Conservation (phyloP, 2,888 invertebrate species). For the Digitonthophagus gazella region DNA sequence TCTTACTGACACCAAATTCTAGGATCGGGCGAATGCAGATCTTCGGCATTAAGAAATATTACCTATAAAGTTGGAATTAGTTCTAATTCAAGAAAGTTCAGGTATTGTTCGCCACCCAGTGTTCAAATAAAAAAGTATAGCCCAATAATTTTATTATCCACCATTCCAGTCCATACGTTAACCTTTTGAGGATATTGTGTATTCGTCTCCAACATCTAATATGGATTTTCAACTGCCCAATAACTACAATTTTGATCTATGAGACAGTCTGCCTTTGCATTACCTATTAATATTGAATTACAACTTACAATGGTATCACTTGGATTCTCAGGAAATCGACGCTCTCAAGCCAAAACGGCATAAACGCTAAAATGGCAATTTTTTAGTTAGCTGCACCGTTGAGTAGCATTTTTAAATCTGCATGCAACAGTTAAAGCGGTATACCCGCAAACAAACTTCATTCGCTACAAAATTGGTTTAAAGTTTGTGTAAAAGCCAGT, state of each 20-base stretch:
- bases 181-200: constrained; percentile 20
- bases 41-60: neutral
- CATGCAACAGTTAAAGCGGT: too few species aligned
- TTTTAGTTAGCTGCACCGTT: too few species aligned
- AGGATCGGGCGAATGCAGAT: neutral
- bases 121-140: constrained; percentile 19
- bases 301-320: too few species aligned
- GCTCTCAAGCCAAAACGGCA: too few species aligned
- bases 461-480: too few species aligned
- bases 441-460: too few species aligned
- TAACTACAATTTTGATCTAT: constrained; percentile 7
- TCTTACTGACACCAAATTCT: constrained; percentile 10
- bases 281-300: too few species aligned
- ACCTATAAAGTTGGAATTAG: neutral
- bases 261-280: too few species aligned
- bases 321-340: too few species aligned
- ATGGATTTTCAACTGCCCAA: constrained; percentile 14
- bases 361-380: too few species aligned
- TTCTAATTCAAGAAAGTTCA: constrained; percentile 7
- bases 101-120: neutral
- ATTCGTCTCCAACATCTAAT: constrained; percentile 1
- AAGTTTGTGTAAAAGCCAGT: too few species aligned
- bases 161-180: constrained; percentile 20
- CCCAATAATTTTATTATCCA: constrained; percentile 24
- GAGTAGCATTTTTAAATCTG: too few species aligned